A percentile compares a stretch with the other conserved stretches of the same genome.
Evolutionary conservation across 1,140 invertebrate genomes (phyloP).

Genomic region (Eupristina koningsbergeri): DNA sequence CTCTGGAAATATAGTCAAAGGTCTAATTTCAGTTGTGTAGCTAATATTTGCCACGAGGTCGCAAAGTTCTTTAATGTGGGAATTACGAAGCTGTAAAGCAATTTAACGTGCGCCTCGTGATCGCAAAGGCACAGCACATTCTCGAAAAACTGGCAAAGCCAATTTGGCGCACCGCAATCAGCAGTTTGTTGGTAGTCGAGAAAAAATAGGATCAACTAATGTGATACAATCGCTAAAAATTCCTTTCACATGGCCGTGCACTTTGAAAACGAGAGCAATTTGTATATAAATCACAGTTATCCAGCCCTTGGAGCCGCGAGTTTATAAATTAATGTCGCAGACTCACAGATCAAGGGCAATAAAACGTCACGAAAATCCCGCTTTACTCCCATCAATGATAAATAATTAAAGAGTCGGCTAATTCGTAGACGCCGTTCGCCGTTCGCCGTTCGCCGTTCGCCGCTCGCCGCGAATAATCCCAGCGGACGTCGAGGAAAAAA

Average conservation of each 20-base stretch:
- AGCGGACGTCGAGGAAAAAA: neutral
- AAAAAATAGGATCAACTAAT: neutral
- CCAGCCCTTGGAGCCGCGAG: too few relatives aligned
- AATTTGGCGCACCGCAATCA: neutral
- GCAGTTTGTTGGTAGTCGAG: neutral
- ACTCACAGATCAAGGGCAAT: neutral
- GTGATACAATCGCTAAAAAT: neutral
- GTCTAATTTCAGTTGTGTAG: neutral
- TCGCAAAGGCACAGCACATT: neutral
- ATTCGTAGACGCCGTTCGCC: neutral
- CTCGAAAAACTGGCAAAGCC: neutral
- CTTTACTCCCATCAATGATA: neutral
- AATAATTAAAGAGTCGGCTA: neutral
- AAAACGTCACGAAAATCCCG: neutral
- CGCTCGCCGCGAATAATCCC: neutral
- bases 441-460: neutral
- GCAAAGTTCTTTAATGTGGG: neutral
- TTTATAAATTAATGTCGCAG: too few relatives aligned
- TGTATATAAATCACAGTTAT: neutral
- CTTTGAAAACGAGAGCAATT: neutral
- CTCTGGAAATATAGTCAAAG: slow-evolving; percentile 31
- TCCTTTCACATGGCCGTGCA: neutral
- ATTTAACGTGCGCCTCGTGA: neutral
- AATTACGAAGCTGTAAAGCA: neutral
- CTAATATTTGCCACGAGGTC: neutral